Percentiles rank a stretch among this genome's conserved stretches.
These are phyloP conservation scores for Zosterops hypoxanthus DNA, from an alignment of 2,113 vertebrate species.

Conservation along the genomic window DNA sequence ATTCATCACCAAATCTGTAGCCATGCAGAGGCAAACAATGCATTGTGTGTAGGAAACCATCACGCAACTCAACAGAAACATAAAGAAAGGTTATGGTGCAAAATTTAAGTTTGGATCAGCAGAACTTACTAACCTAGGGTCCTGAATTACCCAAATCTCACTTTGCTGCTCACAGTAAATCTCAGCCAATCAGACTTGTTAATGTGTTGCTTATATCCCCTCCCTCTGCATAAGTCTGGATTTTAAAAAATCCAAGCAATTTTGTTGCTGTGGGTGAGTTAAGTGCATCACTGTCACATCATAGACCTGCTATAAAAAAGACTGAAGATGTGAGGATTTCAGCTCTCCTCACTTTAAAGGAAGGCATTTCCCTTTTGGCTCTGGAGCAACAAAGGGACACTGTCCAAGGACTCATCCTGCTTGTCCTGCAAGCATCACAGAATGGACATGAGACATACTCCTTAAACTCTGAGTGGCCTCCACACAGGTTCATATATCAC, in stretches of 20 bases:
- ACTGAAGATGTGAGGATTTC: not conserved
- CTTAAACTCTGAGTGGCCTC: not conserved
- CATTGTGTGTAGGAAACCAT: not conserved
- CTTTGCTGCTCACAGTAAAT: not conserved
- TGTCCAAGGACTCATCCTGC: not conserved
- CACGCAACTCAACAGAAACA: not conserved
- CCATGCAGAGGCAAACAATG: not conserved
- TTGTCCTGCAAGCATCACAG: not conserved
- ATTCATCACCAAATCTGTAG: not conserved
- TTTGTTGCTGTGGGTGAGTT: not conserved
- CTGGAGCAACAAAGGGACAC: not conserved
- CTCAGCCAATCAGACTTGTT: not conserved
- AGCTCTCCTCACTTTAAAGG: not conserved
- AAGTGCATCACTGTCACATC: not conserved
- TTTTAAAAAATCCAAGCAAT: not conserved
- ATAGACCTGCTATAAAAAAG: not conserved
- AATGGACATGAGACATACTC: not conserved
- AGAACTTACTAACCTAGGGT: not conserved
- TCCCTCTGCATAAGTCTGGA: not conserved
- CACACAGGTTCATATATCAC: not conserved
- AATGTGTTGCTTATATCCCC: not conserved
- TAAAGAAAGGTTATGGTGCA: rapidly evolving
- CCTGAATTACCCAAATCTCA: not conserved
- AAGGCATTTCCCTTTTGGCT: not conserved
- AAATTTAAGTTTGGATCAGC: not conserved